Evolutionary conservation across 23 tunicate genomes (phyloP), one percentile per base, ranked within the genome.

Genomic region (Trididemnum clinides): DNA sequence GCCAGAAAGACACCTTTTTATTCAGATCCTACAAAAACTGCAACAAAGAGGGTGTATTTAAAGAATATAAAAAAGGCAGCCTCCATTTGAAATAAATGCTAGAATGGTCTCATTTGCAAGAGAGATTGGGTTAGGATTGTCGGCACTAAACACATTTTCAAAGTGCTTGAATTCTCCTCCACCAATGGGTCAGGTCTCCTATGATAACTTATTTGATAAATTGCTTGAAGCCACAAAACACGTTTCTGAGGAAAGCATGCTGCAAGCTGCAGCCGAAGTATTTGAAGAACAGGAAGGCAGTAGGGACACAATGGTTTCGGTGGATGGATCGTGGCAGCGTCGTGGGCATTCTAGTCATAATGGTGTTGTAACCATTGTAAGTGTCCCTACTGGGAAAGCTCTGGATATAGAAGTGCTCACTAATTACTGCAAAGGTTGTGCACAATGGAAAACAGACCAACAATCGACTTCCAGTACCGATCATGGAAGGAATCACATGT

Each of bases 261-360:
- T 5, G 6, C 36, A 37, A 39, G 80, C 80, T 73, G 80, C 80
- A 5, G 29, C 1, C 18, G 80, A 73, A 38, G 54, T 37, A 3
- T 6, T 38, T 18, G 80, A 73, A 37, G 57, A 73, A 37, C 80
- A 73, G 38, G 80, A 73, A 36, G 80, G 80, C 2, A 38, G 5
- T 4, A 36, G 31, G 6, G 80, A 73, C 57, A 73, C 80, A 6
- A 38, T 73, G 54, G 80, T 73, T 7, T 73, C 57, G 3, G 57
- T 73, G 10, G 57, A 73, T 37, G n/a, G n/a, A n/a, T n/a, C n/a
- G n/a, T n/a, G 76, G 76, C 80, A 73, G 31, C 54, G 29, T 1
- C 54, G 80, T 12, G 80, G 57, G 7, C 37, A 66, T 37, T 29
- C 7, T 37, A 66, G 75, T 23, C 37, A 66, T 37, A 66, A 66